Evolutionary conservation across 2,888 invertebrate species (phyloP).

Genomic region (Autographa pulchrina): DNA sequence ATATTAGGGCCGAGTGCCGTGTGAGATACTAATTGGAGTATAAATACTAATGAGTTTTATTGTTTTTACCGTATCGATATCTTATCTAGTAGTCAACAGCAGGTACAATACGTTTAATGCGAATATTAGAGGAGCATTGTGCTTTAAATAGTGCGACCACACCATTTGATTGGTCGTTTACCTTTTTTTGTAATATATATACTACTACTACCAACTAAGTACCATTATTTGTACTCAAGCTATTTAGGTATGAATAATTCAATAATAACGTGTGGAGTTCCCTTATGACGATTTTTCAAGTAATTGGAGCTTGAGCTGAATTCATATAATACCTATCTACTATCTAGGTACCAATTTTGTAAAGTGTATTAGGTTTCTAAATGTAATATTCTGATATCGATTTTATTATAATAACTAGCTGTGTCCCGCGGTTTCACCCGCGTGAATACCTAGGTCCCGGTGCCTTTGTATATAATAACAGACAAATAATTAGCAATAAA

Average conservation of each 20-base stretch:
- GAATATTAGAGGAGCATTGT: slow-evolving; percentile 28
- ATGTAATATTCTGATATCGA: too few relatives aligned
- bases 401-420: too few relatives aligned
- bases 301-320: too few relatives aligned
- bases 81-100: slow-evolving; percentile 42
- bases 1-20: slow-evolving; percentile 14
- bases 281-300: too few relatives aligned
- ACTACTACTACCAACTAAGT: too few relatives aligned
- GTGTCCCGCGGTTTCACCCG: too few relatives aligned
- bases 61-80: slow-evolving; percentile 35
- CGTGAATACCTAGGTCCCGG: too few relatives aligned
- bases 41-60: slow-evolving; percentile 51
- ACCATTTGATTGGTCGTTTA: slow-evolving; percentile 1
- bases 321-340: too few relatives aligned
- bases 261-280: not conserved
- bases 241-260: not conserved
- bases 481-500: too few relatives aligned
- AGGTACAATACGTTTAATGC: slow-evolving; percentile 19
- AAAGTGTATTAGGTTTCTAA: too few relatives aligned
- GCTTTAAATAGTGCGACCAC: slow-evolving; percentile 36
- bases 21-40: slow-evolving; percentile 25
- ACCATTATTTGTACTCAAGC: not conserved
- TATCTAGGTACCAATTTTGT: too few relatives aligned
- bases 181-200: not conserved
- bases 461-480: too few relatives aligned